Conservation (phyloP, 2,797 vertebrate species). For the Kryptolebias ocellatus region DNA sequence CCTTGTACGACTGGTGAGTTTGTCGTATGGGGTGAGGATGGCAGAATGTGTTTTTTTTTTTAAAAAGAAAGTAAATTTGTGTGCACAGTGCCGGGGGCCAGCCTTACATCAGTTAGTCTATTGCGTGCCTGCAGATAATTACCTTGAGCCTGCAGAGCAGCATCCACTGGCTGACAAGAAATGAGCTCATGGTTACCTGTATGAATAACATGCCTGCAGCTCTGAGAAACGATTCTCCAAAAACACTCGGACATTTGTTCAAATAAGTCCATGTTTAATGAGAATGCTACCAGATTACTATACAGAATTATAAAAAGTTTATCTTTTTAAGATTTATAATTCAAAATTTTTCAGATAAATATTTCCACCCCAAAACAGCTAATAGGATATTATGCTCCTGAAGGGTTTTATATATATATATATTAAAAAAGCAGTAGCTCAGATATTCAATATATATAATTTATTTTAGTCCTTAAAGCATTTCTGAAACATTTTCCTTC, state of each 20-base stretch:
- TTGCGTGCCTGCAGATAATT: constrained; percentile 79
- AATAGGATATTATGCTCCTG: no score
- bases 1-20: constrained; percentile 37
- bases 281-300: no score
- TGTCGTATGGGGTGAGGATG: constrained; percentile 41
- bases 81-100: constrained; percentile 27
- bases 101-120: constrained; percentile 29
- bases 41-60: constrained; percentile 7
- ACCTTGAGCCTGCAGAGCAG: constrained; percentile 66
- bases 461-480: no score
- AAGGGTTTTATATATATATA: background rate
- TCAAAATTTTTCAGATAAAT: no score
- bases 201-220: constrained; percentile 58
- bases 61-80: constrained; percentile 1
- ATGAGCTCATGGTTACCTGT: constrained; percentile 79
- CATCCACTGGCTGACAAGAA: constrained; percentile 65
- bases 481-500: no score
- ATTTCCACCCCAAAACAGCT: no score
- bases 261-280: no score
- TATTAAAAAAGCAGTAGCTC: no score
- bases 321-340: no score
- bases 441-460: background rate
- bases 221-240: constrained; percentile 19
- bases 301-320: no score
- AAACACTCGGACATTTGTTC: background rate